phyloP scores from a whole-genome alignment of 2,113 vertebrate species.

The Bungarus multicinctus region DNA sequence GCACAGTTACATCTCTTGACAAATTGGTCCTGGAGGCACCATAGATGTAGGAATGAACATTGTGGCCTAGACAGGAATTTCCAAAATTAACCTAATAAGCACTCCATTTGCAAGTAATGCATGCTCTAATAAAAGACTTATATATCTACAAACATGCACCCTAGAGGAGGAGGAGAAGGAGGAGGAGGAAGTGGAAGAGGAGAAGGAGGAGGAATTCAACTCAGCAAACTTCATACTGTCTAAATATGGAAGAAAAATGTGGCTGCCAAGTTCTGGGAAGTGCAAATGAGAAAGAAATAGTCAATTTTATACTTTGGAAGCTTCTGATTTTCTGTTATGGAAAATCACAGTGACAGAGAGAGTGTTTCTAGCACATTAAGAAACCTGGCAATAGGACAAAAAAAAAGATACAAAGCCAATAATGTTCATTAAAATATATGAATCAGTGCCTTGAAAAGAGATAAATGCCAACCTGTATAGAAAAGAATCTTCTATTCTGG shows the following conservation, averaged over 20 bases:
- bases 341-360: neutral
- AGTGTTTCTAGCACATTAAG: neutral
- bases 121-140: slow-evolving; percentile 29
- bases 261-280: neutral
- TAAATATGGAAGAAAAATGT: neutral
- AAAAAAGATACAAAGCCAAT: neutral
- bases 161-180: slow-evolving; percentile 31
- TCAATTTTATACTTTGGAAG: neutral
- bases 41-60: slow-evolving; percentile 4
- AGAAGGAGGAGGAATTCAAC: accelerated
- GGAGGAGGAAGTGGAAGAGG: neutral
- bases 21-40: slow-evolving; percentile 17
- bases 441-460: neutral
- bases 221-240: neutral
- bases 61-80: neutral
- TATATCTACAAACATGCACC: slow-evolving; percentile 22
- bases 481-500: neutral
- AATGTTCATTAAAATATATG: neutral
- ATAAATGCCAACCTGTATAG: neutral
- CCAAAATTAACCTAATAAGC: neutral
- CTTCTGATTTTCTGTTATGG: neutral
- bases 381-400: neutral
- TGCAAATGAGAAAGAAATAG: neutral
- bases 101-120: slow-evolving; percentile 6
- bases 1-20: neutral